Base-by-base conservation (phyloP, 2,113 vertebrate species). In the Stigmatopora argus region DNA sequence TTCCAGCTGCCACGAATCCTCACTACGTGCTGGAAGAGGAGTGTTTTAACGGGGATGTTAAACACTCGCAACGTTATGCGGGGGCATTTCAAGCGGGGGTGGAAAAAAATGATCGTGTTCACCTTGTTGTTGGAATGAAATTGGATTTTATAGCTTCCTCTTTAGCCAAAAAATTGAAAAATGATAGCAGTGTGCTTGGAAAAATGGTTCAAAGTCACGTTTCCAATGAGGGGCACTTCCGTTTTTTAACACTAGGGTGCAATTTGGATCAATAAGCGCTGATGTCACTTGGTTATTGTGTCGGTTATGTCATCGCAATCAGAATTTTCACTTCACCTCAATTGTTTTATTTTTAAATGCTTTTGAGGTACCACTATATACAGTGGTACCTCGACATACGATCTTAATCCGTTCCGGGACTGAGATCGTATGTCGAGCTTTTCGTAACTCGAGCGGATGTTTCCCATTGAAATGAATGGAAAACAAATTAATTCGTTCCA, bases 1-100 rank as follows among this genome's bases (percentile, higher is more conserved):
- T 76, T 83, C 75, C 78, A 87, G 85, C 86, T 86, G 85, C 83
- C 71, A 71, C 65, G 76, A 76, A 78, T 85, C 84, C 85, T 87
- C 72, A 72, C 78, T 73, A 52, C 66, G 59, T 71, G 81, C 70
- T 70, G 73, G 69, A 76, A 78, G 75, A 38, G 46, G 61, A 84
- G 71, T 44, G 56, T 68, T 87, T 85, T 70, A 78, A 81, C 74
- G 69, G 79, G 73, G 77, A 78, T 67, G 66, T 85, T 63, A 73
- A 77, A 65, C 79, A 82, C 78, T 61, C 45, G 59, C n/a, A 41
- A n/a, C 35, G 41, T 60, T 60, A 19, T 15, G 18, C 58, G 13
- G 38, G 44, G 44, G 13, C 41, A 45, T 61, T 61, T 21, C 38
- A 45, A 41, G 38, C 11, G 1, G 7, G 59, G 6, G 13, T 6